Evolutionary conservation across 1,140 invertebrate genomes (phyloP).

Genomic region (Ceratina japonica): DNA sequence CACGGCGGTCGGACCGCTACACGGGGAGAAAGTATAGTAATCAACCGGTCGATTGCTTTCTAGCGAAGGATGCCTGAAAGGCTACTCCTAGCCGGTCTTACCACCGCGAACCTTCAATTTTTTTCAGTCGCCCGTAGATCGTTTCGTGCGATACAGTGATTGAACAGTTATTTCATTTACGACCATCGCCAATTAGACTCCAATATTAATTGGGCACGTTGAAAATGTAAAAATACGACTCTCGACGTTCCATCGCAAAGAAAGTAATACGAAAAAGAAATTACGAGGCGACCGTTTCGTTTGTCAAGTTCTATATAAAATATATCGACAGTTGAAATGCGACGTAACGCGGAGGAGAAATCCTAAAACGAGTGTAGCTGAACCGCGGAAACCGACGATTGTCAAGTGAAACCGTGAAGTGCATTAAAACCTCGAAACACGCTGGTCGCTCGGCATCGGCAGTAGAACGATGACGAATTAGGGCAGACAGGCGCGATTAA

Average conservation of each 20-base stretch:
- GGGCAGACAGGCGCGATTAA: constrained; percentile 50
- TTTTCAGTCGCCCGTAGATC: not conserved
- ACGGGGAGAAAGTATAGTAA: constrained; percentile 45
- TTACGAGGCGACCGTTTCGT: too few species aligned
- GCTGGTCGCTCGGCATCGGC: not conserved
- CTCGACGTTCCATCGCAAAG: too few species aligned
- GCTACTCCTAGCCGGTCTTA: not conserved
- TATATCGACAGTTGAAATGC: too few species aligned
- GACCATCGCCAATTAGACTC: not conserved
- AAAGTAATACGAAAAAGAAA: too few species aligned
- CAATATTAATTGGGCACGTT: not conserved
- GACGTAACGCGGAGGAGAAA: too few species aligned
- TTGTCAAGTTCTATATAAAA: too few species aligned
- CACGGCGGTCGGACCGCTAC: not conserved
- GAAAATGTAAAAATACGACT: too few species aligned
- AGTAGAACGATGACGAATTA: constrained; percentile 31
- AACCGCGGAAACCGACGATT: not conserved
- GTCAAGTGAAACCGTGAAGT: not conserved
- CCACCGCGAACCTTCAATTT: not conserved
- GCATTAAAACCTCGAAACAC: not conserved
- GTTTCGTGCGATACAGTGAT: not conserved
- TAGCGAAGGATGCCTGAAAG: not conserved
- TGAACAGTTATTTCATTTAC: too few species aligned
- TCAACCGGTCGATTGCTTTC: constrained; percentile 34
- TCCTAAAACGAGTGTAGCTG: too few species aligned